Percentiles rank a stretch among this genome's conserved stretches.
Conservation (phyloP, 2,888 invertebrate genomes). For the Ophioninae sp. region DNA sequence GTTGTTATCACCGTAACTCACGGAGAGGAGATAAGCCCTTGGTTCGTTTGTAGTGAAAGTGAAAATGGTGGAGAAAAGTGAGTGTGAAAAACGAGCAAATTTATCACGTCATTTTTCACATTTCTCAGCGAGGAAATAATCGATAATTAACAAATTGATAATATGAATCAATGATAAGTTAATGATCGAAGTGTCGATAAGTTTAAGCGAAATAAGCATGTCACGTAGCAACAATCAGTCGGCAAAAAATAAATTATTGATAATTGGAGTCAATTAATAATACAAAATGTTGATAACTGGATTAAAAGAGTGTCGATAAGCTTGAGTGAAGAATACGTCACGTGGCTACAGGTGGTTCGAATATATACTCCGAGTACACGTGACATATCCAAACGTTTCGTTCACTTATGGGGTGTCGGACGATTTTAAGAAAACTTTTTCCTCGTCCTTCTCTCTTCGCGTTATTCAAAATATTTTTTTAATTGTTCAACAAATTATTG, state of each 20-base stretch:
- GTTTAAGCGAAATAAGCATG: background rate
- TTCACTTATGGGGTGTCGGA: constrained; percentile 7
- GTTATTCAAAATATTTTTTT: background rate
- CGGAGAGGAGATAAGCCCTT: background rate
- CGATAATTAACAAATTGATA: background rate
- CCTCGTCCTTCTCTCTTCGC: background rate
- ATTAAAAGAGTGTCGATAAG: no score
- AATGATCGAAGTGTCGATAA: constrained; percentile 22
- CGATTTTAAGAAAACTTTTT: constrained; percentile 7
- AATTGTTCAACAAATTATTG: no score
- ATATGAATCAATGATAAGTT: no score
- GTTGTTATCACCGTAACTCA: background rate
- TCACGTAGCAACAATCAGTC: no score
- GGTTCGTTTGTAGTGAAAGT: constrained; percentile 54
- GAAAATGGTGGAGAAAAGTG: constrained; percentile 79
- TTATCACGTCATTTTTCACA: background rate
- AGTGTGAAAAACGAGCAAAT: constrained; percentile 67
- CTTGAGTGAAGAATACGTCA: constrained; percentile 14
- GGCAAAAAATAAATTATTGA: no score
- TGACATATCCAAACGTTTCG: constrained; percentile 15
- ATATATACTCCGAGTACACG: constrained; percentile 33
- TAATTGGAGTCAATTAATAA: no score
- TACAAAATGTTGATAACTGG: no score
- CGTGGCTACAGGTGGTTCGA: constrained; percentile 43
- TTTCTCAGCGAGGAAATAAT: background rate